phyloP scores from a whole-genome alignment of 23 tunicate genomes.

The Ciona savignyi region DNA sequence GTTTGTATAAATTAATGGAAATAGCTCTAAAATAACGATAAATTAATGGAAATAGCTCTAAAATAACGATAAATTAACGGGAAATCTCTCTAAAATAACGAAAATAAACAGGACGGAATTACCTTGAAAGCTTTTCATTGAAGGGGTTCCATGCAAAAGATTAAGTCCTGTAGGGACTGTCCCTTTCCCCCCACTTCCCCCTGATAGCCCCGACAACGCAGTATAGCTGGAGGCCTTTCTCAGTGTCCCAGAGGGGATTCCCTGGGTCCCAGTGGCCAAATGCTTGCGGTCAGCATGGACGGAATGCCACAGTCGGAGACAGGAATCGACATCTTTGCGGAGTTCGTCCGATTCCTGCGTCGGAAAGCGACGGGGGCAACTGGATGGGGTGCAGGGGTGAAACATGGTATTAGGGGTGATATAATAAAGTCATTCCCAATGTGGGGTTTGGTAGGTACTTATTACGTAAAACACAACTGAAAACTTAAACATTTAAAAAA shows the following conservation, averaged over 20 bases:
- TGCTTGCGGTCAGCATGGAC: slow-evolving; percentile 68
- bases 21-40: no score
- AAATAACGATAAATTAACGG: no score
- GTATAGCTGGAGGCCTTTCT: background rate
- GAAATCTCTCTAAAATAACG: no score
- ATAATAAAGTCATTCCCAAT: no score
- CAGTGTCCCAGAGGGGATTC: background rate
- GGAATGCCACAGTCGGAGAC: slow-evolving; percentile 48
- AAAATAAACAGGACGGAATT: no score
- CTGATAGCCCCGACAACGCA: background rate
- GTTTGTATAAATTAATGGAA: no score
- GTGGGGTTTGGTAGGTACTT: no score
- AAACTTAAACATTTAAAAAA: no score
- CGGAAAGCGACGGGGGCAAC: slow-evolving; percentile 59
- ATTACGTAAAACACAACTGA: no score
- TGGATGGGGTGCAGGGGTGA: no score
- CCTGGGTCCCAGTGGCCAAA: slow-evolving; percentile 13
- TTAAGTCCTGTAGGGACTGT: background rate
- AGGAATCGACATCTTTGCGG: slow-evolving; percentile 30
- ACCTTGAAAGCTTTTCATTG: background rate
- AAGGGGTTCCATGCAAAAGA: background rate
- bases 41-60: no score
- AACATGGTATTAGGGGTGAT: background rate
- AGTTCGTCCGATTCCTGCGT: slow-evolving; percentile 40
- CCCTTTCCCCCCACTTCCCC: background rate